Evolutionary conservation across 92 coral and sea anemone genomes (phyloP), one percentile per base, ranked within the genome.

Genomic region (Zoanthus sansibaricus): DNA sequence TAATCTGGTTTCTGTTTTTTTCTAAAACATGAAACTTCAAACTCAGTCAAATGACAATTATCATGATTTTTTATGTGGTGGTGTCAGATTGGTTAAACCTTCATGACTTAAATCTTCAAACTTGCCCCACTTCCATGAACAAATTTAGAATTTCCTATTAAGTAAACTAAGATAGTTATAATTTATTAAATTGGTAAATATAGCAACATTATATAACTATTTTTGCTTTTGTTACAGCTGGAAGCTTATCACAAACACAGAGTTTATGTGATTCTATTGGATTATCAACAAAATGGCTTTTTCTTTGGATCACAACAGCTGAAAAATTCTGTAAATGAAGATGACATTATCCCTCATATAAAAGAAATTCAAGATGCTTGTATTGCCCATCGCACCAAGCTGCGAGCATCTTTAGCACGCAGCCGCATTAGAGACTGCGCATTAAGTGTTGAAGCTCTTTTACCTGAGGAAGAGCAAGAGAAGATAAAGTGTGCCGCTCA

Each of bases 221-320:
- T 25, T 77, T 42, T 52, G 20, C 20, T 32, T 15, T 83, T 86
- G 16, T 68, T 25, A 20, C 84, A 97, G 99, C 86, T 95, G 76
- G 99, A 97, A 77, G 87, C 99, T 7, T 90, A 97, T 67, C 98
- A 95, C 93, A 95, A 95, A 70, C 96, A 97, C 77, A 89, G 95
- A 52, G 98, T 97, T 15, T 90, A 90, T 92, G 97, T 97, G n/a
- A 82, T 93, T 86, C 76, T 97, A 32, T 92, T 97, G 37, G 99
- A 97, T 86, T 97, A 97, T 78, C 99, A 97, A 88, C 99, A 97
- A 76, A 97, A 97, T 89, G 97, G 95, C 75, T 97, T 97, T 86
- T 95, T 91, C 89, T 97, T 97, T 91, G 99, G 98, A 82, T 93
- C 83, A 87, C 95, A 94, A 55, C 86, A 91, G 8, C 89, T 70